Evolutionary conservation across 2,888 invertebrate genomes (phyloP), one percentile per base, ranked within the genome.

Genomic region (Ephialtes manifestator): DNA sequence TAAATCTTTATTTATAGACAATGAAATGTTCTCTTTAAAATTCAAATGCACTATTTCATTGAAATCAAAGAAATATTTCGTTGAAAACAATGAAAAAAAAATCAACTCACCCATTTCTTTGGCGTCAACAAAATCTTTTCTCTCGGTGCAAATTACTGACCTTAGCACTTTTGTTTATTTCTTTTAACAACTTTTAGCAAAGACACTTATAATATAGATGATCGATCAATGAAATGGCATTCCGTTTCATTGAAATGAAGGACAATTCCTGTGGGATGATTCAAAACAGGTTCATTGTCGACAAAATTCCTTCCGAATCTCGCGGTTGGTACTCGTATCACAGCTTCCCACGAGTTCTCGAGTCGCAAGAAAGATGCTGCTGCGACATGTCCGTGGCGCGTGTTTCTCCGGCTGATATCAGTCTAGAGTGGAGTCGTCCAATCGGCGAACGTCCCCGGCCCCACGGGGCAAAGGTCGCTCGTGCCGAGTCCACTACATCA

Each of bases 381-480:
- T 65, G 78, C 85, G 86, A 88, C 92, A 92, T 92, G 93, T 92
- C 88, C 87, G 85, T 70, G 89, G 88, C 90, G 91, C 92, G 92
- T 92, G 92, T 88, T 92, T 89, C 87, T 86, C 81, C 43, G 81
- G 86, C 85, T 88, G 93, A 92, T 92, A 93, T 90, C 91, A 90
- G 87, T 68, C 63, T 58, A 31, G 80, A 65, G 80, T 79, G 86
- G 31, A 39, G 88, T 86, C 89, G 89, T 92, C 92, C 92, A 91
- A 92, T 92, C 92, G 88, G 90, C 88, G 87, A 85, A 89, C 86
- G 88, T 90, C 89, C 86, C 89, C 89, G 87, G 86, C 87, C 80
- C 84, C 84, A 55, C 81, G 89, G 92, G 90, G 88, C 92, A 92
- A 92, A 92, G 93, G 93, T 92, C 92, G 89, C 76, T 83, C 87